Percentiles rank a stretch among this genome's conserved stretches.
These are phyloP conservation scores for Epistrophe grossulariae DNA, from an alignment of 2,888 invertebrate genomes.

Conservation along the genomic window DNA sequence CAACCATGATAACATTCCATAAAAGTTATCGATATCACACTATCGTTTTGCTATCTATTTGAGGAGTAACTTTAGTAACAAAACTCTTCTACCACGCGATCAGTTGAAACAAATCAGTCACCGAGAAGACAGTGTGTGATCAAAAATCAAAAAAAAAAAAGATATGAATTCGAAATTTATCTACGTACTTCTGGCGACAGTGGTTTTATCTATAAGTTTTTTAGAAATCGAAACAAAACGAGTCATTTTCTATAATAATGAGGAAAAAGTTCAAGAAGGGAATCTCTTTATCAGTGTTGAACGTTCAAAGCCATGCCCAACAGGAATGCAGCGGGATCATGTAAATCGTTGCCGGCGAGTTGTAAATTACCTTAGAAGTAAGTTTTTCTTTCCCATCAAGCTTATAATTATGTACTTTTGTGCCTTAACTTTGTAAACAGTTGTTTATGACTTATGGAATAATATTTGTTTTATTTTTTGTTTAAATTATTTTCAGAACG, in stretches of 20 bases:
- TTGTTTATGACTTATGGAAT: background rate
- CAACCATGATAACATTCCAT: conserved; percentile 28
- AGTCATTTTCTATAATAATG: conserved; percentile 79
- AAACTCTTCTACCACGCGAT: conserved; percentile 20
- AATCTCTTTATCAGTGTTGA: conserved; percentile 79
- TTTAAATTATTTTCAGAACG: conserved; percentile 2
- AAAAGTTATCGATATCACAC: conserved; percentile 21
- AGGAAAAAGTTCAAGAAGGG: conserved; percentile 77
- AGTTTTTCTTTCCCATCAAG: conserved; percentile 45
- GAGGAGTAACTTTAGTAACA: conserved; percentile 3
- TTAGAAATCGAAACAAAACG: conserved; percentile 66
- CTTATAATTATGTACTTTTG: background rate
- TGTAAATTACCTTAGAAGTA: conserved; percentile 78
- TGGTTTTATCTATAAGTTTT: conserved; percentile 76
- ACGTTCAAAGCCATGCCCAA: conserved; percentile 78
- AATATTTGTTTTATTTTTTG: background rate
- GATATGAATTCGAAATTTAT: conserved; percentile 30
- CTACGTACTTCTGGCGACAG: conserved; percentile 66
- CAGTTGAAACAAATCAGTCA: conserved; percentile 50
- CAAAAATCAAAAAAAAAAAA: background rate
- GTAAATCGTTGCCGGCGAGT: conserved; percentile 80
- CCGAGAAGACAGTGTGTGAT: conserved; percentile 5
- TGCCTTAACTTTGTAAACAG: background rate
- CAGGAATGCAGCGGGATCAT: conserved; percentile 80
- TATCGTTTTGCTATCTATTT: background rate